phyloP scores from a whole-genome alignment of 2,888 invertebrate species.

The Caenorhabditis wallacei region DNA sequence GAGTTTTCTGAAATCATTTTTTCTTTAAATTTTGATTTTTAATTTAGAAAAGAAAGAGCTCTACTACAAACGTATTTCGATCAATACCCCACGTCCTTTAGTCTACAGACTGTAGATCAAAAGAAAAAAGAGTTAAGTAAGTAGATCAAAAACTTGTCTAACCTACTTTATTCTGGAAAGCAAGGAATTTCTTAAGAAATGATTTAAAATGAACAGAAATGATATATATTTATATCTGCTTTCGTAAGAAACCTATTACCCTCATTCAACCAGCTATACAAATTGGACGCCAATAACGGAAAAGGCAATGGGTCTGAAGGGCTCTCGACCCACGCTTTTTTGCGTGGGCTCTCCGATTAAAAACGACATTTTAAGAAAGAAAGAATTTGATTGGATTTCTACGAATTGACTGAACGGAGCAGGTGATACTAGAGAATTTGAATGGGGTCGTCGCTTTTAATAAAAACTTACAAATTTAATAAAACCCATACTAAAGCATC shows the following conservation, averaged over 20 bases:
- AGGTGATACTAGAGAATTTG: neutral
- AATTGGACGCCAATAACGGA: neutral
- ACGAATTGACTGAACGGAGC: neutral
- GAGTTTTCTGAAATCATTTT: conserved; percentile 49
- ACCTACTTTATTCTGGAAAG: neutral
- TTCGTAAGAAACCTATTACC: no score
- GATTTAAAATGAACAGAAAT: no score
- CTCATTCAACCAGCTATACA: neutral
- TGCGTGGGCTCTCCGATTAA: neutral
- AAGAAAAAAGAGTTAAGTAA: neutral
- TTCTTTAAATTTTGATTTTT: neutral
- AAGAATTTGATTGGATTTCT: neutral
- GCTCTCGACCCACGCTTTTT: no score
- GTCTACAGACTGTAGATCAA: no score
- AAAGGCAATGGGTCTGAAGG: no score
- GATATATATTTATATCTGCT: no score
- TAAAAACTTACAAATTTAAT: conserved; percentile 35
- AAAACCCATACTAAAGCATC: conserved; percentile 38
- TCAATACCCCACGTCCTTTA: no score
- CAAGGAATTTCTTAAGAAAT: no score
- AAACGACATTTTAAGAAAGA: no score
- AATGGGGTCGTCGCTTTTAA: no score
- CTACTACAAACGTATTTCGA: no score
- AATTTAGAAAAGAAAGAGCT: neutral
- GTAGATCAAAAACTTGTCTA: conserved; percentile 17